These are phyloP conservation scores for Kradibia gibbosae DNA, from an alignment of 1,140 invertebrate genomes.

Conservation along the genomic window DNA sequence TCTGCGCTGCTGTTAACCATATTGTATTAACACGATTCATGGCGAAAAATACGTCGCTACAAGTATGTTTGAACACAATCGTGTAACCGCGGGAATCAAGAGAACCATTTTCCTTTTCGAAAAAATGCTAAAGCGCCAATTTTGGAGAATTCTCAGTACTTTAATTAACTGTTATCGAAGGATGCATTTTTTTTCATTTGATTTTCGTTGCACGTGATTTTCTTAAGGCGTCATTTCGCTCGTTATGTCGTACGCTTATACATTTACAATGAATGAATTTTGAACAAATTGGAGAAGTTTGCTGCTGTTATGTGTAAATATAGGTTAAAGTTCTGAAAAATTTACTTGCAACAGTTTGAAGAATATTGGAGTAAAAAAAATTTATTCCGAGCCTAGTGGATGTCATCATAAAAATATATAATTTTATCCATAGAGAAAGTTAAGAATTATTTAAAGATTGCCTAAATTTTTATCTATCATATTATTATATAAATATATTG, in stretches of 20 bases:
- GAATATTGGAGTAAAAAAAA: neutral
- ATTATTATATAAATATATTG: neutral
- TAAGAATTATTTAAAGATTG: neutral
- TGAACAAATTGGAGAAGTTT: neutral
- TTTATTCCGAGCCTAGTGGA: neutral
- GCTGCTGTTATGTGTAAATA: neutral
- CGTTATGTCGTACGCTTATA: neutral
- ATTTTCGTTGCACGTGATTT: neutral
- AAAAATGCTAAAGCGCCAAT: neutral
- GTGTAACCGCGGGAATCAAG: neutral
- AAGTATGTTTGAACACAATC: neutral
- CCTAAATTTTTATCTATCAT: neutral
- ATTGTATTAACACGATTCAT: constrained; percentile 5
- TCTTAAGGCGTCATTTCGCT: neutral
- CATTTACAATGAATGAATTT: neutral
- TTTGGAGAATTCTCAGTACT: constrained; percentile 2
- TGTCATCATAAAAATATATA: neutral
- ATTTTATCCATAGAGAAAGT: constrained; percentile 1
- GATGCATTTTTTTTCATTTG: neutral
- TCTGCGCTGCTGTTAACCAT: neutral
- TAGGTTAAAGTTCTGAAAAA: neutral
- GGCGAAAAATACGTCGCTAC: neutral
- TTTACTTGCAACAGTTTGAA: neutral
- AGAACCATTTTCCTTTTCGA: neutral
- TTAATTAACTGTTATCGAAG: neutral